Evolutionary conservation across 2,113 vertebrate species (phyloP).

Genomic region (Aegotheles bennettii): DNA sequence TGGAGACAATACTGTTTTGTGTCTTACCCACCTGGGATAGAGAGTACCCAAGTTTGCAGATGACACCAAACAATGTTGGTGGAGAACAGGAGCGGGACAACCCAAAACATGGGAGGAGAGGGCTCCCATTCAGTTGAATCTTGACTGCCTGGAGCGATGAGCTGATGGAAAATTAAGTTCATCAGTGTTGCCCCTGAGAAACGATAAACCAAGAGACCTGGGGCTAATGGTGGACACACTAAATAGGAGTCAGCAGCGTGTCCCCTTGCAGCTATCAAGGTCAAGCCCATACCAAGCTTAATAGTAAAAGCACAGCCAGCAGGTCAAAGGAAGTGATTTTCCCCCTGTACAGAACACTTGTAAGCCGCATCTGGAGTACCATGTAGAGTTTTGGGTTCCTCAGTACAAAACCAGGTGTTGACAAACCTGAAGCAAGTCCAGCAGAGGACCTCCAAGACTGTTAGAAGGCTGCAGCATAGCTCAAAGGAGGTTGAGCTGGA

Average conservation of each 20-base stretch:
- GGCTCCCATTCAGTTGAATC: not conserved
- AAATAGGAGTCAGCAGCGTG: not conserved
- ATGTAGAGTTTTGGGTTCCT: not conserved
- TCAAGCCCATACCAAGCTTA: not conserved
- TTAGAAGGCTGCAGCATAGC: not conserved
- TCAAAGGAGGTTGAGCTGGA: not conserved
- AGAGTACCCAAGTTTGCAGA: not conserved
- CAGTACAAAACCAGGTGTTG: not conserved
- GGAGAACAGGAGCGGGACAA: not conserved
- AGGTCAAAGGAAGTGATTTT: not conserved
- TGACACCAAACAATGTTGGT: not conserved
- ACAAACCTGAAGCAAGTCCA: not conserved
- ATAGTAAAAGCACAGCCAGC: not conserved
- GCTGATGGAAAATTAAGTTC: not conserved
- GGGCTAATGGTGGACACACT: not conserved
- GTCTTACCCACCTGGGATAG: not conserved
- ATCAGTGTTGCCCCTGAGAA: not conserved
- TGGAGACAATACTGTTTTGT: not conserved
- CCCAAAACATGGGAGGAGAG: not conserved
- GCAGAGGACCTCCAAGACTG: not conserved
- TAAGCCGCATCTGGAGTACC: not conserved
- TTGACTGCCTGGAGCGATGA: not conserved
- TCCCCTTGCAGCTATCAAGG: not conserved
- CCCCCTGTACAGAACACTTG: not conserved
- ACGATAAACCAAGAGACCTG: not conserved